A percentile compares a stretch with the other conserved stretches of the same genome.
Conservation (phyloP, 2,888 invertebrate genomes). For the Globia sparganii region DNA sequence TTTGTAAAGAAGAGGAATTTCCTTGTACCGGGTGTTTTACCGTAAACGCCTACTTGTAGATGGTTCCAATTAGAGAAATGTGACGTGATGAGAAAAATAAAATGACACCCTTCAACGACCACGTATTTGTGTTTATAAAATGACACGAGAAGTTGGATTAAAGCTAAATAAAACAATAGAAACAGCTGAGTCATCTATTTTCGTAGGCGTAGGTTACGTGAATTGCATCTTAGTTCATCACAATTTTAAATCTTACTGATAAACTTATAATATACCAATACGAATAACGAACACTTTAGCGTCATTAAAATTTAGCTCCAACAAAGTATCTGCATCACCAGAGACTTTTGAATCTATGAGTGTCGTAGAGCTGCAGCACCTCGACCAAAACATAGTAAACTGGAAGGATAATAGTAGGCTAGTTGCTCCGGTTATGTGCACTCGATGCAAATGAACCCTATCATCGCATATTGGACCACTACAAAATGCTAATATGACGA, state of each 20-base stretch:
- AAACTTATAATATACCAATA: not conserved
- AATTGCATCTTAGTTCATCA: not conserved
- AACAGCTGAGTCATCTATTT: not conserved
- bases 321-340: not conserved
- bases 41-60: not conserved
- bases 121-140: not conserved
- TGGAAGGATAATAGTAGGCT: slow-evolving; percentile 33
- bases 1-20: slow-evolving; percentile 44
- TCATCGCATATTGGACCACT: slow-evolving; percentile 26
- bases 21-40: slow-evolving; percentile 47
- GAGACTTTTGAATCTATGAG: not conserved
- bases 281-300: not conserved
- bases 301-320: not conserved
- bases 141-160: not conserved
- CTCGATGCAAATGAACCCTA: slow-evolving; percentile 49
- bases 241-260: no score
- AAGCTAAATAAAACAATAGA: not conserved
- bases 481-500: slow-evolving; percentile 39
- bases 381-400: slow-evolving; percentile 47
- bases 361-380: slow-evolving; percentile 4
- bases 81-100: not conserved
- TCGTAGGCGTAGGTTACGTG: not conserved
- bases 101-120: not conserved
- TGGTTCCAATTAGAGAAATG: not conserved
- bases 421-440: slow-evolving; percentile 41